Conservation (phyloP, 2,113 vertebrate species). For the Rhabdornis inornatus region DNA sequence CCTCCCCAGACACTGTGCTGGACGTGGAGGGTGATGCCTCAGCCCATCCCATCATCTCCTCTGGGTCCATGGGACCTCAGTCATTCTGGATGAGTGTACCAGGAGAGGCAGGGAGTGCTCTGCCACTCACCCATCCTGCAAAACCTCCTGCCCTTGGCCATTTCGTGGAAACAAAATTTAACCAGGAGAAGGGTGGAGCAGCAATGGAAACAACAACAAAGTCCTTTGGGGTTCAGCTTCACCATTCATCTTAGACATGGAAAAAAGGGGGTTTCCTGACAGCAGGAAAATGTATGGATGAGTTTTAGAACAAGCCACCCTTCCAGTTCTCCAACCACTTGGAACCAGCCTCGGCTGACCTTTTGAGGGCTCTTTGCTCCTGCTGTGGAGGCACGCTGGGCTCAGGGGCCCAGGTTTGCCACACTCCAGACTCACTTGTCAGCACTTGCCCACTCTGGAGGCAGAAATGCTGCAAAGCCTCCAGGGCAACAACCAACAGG, state of each 20-base stretch:
- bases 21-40: background rate
- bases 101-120: background rate
- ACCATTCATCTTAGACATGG: background rate
- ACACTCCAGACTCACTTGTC: background rate
- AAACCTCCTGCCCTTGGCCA: background rate
- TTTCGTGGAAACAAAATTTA: background rate
- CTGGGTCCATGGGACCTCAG: fast-evolving
- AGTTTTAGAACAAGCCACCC: background rate
- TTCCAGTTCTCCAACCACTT: conserved; percentile 33
- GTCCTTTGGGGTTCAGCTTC: conserved; percentile 5
- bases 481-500: fast-evolving
- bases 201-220: background rate
- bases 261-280: conserved; percentile 50
- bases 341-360: background rate
- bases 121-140: background rate
- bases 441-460: background rate
- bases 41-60: background rate
- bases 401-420: background rate
- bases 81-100: fast-evolving
- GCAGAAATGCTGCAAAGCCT: background rate
- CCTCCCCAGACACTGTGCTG: background rate
- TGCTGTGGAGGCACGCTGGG: background rate
- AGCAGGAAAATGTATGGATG: background rate
- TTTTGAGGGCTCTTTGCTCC: conserved; percentile 2
- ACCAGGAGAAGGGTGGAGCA: background rate